Evolutionary conservation across 2,113 vertebrate species (phyloP), one percentile per base, ranked within the genome.

Genomic region (Cromileptes altivelis): DNA sequence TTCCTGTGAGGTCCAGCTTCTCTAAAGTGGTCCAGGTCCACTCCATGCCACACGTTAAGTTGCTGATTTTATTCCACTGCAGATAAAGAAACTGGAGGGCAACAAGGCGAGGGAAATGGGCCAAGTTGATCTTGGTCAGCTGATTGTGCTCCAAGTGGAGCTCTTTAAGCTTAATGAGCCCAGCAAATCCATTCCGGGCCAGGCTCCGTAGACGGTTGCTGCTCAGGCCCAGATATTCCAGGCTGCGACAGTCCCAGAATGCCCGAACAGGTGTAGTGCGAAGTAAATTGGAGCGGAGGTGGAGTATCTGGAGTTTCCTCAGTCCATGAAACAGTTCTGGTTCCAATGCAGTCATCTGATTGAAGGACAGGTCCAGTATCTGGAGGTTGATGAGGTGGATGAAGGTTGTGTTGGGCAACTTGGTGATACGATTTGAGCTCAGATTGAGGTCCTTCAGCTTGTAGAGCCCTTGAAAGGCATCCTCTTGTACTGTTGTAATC

Each of bases 371-470:
- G 95, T 99, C 98, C 96, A 99, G 95, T 95, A 99, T 99, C 95
- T 99, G 98, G 86, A 99, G 96, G 91, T 99, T 99, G 95, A 99
- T 97, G 96, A 99, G 97, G 96, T 98, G 98, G 92, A 97, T 98
- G 97, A 99, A 99, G 97, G 98, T 99, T 95, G 97, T 99, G 96
- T 99, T 99, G 96, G 97, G 97, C 97, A 99, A 97, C 96, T 97
- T 97, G 96, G 97, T 97, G 96, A 99, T 99, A 95, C 98, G 97
- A 96, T 99, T 99, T 93, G 98, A 98, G 95, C 97, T 99, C 96
- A 99, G 95, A 93, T 99, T 97, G 95, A 99, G 97, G 95, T 99
- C 98, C 94, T 98, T 99, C 88, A 99, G 97, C 96, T 99, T 99
- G 96, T 98, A 98, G 83, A 99, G 97, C 95, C 98, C 98, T 96